Base-by-base conservation (phyloP, 2,888 invertebrate genomes). In the Furcula furcula region DNA sequence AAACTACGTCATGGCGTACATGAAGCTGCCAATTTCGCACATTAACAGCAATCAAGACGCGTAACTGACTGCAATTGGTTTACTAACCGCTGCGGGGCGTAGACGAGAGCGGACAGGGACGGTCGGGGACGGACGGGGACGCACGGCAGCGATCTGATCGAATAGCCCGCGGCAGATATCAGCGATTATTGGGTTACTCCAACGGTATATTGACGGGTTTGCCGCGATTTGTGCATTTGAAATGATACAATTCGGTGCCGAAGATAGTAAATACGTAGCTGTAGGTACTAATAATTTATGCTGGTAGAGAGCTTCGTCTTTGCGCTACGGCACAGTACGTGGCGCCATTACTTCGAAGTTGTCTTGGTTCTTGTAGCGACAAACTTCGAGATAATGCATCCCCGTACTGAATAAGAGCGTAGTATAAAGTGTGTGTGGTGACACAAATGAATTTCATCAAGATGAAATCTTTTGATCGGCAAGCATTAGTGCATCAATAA, bases 1-100 rank as follows among this genome's bases (percentile, higher is more conserved):
- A n/a, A n/a, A n/a, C n/a, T n/a, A n/a, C n/a, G n/a, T n/a, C 1
- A 7, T 23, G 12, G 11, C 15, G 4, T 3, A 27, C 15, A 9
- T 9, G 10, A 15, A 9, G 9, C 15, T 27, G 28, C 3, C 18
- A 16, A 28, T 28, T 14, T 22, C 11, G 9, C 7, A 11, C 23
- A 34, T 29, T 23, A 29, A 34, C 18, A 29, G 29, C 29, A 23
- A 34, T 34, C 29, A 34, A 18, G 11, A 25, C 11, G 16, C 13
- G 19, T 29, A 28, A 28, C 33, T 26, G 6, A 18, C 26, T 13
- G 27, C 11, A 29, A 34, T 34, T 29, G 12, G 28, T 14, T 34
- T 34, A 34, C 13, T 14, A 14, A 18, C 27, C 26, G 16, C 26
- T n/a, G 12, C 31, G 2, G 15, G 15, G 12, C 13, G 4, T 7